Percentiles rank a stretch among this genome's conserved stretches.
Evolutionary conservation across 2,888 invertebrate species (phyloP).

Genomic region (Caenorhabditis sp.): DNA sequence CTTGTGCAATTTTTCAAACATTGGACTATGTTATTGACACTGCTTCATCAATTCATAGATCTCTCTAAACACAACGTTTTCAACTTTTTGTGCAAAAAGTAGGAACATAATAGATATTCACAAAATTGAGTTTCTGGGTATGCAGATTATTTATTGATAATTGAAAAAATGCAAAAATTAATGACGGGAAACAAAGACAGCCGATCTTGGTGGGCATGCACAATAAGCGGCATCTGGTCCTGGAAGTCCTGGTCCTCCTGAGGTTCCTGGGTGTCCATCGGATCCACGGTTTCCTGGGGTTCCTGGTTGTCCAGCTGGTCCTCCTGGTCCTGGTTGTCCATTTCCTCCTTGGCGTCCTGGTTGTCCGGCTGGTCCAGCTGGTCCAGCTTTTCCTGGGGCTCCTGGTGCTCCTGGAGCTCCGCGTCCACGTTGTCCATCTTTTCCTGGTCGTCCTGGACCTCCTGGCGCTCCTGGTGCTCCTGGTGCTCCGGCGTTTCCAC

Average conservation of each 20-base stretch:
- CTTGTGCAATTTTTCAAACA: background rate
- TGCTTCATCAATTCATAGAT: too few relatives aligned
- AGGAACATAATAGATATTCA: too few relatives aligned
- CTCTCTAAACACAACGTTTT: too few relatives aligned
- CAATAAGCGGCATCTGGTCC: slow-evolving; percentile 58
- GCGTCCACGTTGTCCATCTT: slow-evolving; percentile 51
- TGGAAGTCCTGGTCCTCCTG: slow-evolving; percentile 53
- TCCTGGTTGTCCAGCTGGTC: slow-evolving; percentile 50
- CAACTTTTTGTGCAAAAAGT: too few relatives aligned
- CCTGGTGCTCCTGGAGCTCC: slow-evolving; percentile 55
- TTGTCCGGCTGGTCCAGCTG: slow-evolving; percentile 45
- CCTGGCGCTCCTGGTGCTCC: slow-evolving; percentile 55
- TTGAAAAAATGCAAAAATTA: background rate
- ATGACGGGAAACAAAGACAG: slow-evolving; percentile 38
- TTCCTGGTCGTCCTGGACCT: slow-evolving; percentile 57
- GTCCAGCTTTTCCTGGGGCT: slow-evolving; percentile 52
- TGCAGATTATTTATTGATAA: background rate
- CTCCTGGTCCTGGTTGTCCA: slow-evolving; percentile 50
- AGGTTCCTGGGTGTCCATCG: slow-evolving; percentile 52
- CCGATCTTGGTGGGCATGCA: slow-evolving; percentile 54
- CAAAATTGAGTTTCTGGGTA: background rate
- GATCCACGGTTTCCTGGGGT: slow-evolving; percentile 44
- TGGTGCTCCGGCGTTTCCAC: slow-evolving; percentile 59
- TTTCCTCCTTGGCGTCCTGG: slow-evolving; percentile 44
- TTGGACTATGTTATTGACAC: too few relatives aligned